These are phyloP conservation scores for Pollicipes pollicipes DNA, from an alignment of 1,140 invertebrate species.

Conservation along the genomic window DNA sequence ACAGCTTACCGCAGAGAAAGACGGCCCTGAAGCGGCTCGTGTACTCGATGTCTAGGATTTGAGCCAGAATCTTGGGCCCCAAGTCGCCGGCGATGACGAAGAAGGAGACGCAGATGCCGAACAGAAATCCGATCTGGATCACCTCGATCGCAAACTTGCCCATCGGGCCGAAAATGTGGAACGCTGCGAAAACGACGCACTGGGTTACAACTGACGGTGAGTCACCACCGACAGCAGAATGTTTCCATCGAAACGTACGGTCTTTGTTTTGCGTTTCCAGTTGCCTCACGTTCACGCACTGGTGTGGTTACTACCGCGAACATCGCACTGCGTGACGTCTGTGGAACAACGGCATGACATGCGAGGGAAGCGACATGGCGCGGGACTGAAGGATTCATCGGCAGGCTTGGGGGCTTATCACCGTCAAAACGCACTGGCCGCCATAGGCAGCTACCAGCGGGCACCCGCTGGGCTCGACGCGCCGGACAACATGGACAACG, in stretches of 20 bases:
- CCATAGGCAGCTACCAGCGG: too few species aligned
- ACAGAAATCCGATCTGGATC: constrained; percentile 80
- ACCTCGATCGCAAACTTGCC: constrained; percentile 84
- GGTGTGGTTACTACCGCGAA: too few species aligned
- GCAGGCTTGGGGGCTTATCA: too few species aligned
- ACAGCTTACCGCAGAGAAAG: constrained; percentile 29
- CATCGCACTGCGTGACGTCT: background rate
- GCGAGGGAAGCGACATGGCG: background rate
- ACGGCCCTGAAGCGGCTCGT: constrained; percentile 44
- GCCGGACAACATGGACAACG: too few species aligned
- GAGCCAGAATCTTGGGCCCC: constrained; percentile 70
- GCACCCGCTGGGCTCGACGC: too few species aligned
- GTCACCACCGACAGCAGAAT: background rate
- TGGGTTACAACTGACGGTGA: constrained; percentile 5
- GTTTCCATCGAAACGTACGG: background rate
- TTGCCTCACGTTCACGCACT: too few species aligned
- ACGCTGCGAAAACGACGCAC: constrained; percentile 39
- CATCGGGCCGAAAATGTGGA: constrained; percentile 67
- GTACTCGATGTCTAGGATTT: constrained; percentile 54
- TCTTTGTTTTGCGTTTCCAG: too few species aligned
- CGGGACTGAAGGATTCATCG: too few species aligned
- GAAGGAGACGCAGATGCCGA: constrained; percentile 88
- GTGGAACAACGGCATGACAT: background rate
- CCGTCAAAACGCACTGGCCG: too few species aligned
- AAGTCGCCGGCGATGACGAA: constrained; percentile 95